Evolutionary conservation across 2,113 vertebrate species (phyloP), one percentile per base, ranked within the genome.

Genomic region (Gavialis gangeticus): DNA sequence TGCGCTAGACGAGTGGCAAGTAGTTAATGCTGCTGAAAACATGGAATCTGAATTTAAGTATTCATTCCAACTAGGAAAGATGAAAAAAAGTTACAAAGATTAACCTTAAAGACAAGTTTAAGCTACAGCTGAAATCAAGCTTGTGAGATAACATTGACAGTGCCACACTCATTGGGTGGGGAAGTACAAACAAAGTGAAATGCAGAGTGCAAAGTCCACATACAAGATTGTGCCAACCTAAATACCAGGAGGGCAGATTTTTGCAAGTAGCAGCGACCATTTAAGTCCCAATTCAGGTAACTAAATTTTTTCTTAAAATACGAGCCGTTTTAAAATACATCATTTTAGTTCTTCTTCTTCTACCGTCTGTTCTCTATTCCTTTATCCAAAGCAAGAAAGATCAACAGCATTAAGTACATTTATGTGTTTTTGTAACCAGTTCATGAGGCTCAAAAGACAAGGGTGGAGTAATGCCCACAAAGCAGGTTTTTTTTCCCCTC

Each of bases 231-330:
- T 46, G 46, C 46, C 46, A 46, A 46, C 46, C 46, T 46, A 46
- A 46, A 46, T 46, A 46, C 46, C 46, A 46, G 46, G 46, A 46
- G 46, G 46, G 46, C 7, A 46, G 46, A 46, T 46, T 46, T 46
- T 83, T 69, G 46, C 0, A 0, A 84, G 84, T 69, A 95, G 75
- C 27, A 9, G 46, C 59, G 93, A 89, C 93, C 55, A 56, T 89
- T 93, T 89, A 79, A 77, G 83, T 89, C 73, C 60, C 87, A 95
- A 93, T 87, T 82, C 82, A 89, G n/a, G 3, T 19, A 60, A 66
- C 81, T n/a, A 92, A 95, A 84, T 64, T 37, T 18, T 30, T 84
- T 85, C 57, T 76, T 87, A 93, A 84, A 88, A 94, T 93, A 90
- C 76, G 60, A 4, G 19, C 27, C 24, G 12, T 66, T 55, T 69